These are phyloP conservation scores for Drosophila mettleri DNA, from an alignment of 2,888 invertebrate species.

Conservation along the genomic window DNA sequence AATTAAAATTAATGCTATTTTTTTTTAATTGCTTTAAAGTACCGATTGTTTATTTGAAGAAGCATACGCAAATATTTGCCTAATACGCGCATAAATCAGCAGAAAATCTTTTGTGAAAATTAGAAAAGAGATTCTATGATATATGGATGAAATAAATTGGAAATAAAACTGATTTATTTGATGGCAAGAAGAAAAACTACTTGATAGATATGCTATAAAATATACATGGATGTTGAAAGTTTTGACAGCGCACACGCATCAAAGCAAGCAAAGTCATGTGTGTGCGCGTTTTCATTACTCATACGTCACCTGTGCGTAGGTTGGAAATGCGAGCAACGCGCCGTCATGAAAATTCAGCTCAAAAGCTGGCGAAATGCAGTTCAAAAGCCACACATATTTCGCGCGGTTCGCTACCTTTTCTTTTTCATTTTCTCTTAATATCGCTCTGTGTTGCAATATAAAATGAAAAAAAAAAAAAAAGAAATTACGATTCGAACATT, in stretches of 20 bases:
- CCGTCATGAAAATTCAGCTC: conserved; percentile 38
- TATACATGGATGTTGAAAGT: conserved; percentile 42
- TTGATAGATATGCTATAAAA: conserved; percentile 49
- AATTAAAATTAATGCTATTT: conserved; percentile 29
- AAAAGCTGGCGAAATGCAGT: conserved; percentile 33
- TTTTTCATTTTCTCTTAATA: conserved; percentile 49
- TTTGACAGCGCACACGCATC: conserved; percentile 37
- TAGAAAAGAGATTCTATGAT: conserved; percentile 28
- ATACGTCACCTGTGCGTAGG: conserved; percentile 56
- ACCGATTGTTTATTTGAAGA: conserved; percentile 24
- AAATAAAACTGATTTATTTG: conserved; percentile 50
- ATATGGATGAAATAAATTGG: conserved; percentile 49
- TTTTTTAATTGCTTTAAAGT: conserved; percentile 49
- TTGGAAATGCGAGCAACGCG: conserved; percentile 23
- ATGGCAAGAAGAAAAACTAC: conserved; percentile 7
- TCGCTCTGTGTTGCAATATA: conserved; percentile 35
- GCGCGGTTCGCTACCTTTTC: conserved; percentile 34
- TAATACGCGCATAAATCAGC: conserved; percentile 27
- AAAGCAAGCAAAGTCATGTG: conserved; percentile 1
- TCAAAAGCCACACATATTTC: conserved; percentile 38
- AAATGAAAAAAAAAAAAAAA: conserved; percentile 18
- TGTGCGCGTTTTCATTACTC: conserved; percentile 62
- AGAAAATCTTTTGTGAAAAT: conserved; percentile 6
- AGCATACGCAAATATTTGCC: conserved; percentile 25
- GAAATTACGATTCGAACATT: conserved; percentile 47